These are phyloP conservation scores for Amphiprion ocellaris DNA, from an alignment of 2,113 vertebrate species.

Conservation along the genomic window DNA sequence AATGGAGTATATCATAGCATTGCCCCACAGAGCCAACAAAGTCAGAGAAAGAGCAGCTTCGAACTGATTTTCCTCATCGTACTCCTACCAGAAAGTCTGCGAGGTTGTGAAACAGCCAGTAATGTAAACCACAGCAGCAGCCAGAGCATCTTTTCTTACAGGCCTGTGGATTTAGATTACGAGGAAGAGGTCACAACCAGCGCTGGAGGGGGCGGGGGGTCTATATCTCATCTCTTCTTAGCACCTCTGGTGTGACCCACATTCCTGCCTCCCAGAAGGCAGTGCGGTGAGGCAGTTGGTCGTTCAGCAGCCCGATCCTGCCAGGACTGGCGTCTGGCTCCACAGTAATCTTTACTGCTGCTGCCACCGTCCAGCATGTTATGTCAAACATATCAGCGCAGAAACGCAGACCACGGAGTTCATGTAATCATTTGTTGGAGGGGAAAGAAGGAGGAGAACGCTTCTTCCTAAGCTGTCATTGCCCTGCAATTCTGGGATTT, in stretches of 20 bases:
- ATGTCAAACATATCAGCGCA: conserved; percentile 49
- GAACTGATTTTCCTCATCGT: neutral
- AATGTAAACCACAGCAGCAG: conserved; percentile 30
- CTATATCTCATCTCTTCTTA: conserved; percentile 67
- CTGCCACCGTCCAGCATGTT: conserved; percentile 44
- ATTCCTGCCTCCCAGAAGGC: conserved; percentile 73
- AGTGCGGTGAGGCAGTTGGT: conserved; percentile 51
- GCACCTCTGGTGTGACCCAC: conserved; percentile 82
- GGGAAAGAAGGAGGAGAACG: conserved; percentile 12
- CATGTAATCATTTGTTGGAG: conserved; percentile 51
- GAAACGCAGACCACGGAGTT: conserved; percentile 11
- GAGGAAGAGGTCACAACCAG: conserved; percentile 29
- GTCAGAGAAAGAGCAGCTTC: neutral
- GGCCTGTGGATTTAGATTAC: conserved; percentile 68
- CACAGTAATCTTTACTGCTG: conserved; percentile 67
- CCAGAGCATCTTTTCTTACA: conserved; percentile 16
- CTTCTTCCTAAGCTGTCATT: conserved; percentile 38
- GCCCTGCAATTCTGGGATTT: conserved; percentile 47
- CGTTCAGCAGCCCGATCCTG: conserved; percentile 56
- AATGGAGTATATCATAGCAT: neutral
- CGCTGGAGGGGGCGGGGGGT: conserved; percentile 7
- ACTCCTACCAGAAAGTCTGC: neutral
- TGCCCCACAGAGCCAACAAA: neutral
- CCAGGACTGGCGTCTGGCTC: conserved; percentile 50
- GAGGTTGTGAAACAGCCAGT: conserved; percentile 9